These are phyloP conservation scores for Chaetodon trifasciatus DNA, from an alignment of 2,797 vertebrate species.

Conservation along the genomic window DNA sequence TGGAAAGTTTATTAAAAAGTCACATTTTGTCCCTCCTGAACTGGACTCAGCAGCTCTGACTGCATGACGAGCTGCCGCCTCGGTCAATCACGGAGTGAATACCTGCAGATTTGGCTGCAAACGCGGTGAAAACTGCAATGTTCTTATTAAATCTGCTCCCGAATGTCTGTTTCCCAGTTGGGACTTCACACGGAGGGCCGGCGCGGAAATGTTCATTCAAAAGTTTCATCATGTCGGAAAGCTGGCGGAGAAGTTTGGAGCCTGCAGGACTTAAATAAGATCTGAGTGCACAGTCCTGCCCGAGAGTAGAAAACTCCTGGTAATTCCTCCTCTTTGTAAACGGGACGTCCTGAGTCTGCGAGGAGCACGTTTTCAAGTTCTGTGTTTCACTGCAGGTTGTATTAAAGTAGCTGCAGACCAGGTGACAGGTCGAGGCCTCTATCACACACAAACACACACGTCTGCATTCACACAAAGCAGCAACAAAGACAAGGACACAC, in stretches of 20 bases:
- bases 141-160: too few relatives aligned
- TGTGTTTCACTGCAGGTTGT: slow-evolving; percentile 49
- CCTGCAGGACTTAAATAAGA: too few relatives aligned
- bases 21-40: too few relatives aligned
- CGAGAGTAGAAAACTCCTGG: too few relatives aligned
- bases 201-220: too few relatives aligned
- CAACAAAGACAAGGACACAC: slow-evolving; percentile 25
- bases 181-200: too few relatives aligned
- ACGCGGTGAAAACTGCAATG: not conserved
- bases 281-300: too few relatives aligned
- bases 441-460: slow-evolving; percentile 15
- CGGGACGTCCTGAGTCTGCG: not conserved
- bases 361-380: slow-evolving; percentile 9
- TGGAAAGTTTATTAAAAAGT: too few relatives aligned
- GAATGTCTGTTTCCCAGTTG: too few relatives aligned
- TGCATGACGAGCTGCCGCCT: not conserved
- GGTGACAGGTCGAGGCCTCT: slow-evolving; percentile 42
- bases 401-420: slow-evolving; percentile 54
- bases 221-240: too few relatives aligned
- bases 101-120: not conserved
- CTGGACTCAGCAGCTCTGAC: not conserved
- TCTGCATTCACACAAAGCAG: not conserved
- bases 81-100: not conserved
- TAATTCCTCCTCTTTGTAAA: too few relatives aligned
- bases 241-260: too few relatives aligned